Evolutionary conservation across 2,113 vertebrate genomes (phyloP).

Genomic region (Terrapene triunguis): DNA sequence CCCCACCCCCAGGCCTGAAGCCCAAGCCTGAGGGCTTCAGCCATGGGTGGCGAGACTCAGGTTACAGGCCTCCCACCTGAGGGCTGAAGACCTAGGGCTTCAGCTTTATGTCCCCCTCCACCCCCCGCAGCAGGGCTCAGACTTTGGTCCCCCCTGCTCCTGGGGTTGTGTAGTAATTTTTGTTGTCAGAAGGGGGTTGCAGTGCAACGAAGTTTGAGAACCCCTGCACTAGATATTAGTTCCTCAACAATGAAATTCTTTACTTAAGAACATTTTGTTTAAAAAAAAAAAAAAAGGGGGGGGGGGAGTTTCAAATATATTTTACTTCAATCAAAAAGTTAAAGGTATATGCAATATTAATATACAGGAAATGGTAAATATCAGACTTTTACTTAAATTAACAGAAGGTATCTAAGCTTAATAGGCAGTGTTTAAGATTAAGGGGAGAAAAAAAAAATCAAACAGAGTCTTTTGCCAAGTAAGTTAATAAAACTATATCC

Average conservation of each 20-base stretch:
- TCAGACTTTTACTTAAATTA: neutral
- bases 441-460: neutral
- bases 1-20: no score
- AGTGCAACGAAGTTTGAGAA: rapidly evolving
- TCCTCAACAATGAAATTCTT: rapidly evolving
- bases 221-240: rapidly evolving
- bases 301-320: neutral
- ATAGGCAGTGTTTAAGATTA: neutral
- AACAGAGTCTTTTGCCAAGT: rapidly evolving
- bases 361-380: rapidly evolving
- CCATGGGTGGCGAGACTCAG: no score
- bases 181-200: rapidly evolving
- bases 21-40: no score
- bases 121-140: no score
- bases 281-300: rapidly evolving
- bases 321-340: rapidly evolving
- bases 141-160: no score
- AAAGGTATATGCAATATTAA: neutral
- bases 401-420: rapidly evolving
- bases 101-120: no score
- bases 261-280: rapidly evolving
- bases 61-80: no score
- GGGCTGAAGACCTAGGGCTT: no score
- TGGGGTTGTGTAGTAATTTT: no score
- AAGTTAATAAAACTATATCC: neutral